Conservation (phyloP, 2,113 vertebrate species). For the Oreocharis arfaki region DNA sequence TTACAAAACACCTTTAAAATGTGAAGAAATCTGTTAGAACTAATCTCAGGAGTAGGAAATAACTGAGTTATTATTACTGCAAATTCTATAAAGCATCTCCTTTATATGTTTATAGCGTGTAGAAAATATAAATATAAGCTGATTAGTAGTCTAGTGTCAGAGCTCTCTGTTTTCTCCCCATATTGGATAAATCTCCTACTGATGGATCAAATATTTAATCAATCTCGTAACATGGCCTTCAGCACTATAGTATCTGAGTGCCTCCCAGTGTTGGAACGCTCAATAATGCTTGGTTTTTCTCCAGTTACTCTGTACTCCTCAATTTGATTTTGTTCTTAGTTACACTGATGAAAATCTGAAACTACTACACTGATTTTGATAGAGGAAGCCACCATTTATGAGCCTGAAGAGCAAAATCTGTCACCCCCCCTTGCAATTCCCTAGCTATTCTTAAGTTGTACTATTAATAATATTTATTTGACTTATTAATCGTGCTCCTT, state of each 20-base stretch:
- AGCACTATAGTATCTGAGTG: slow-evolving; percentile 63
- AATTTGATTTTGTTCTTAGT: slow-evolving; percentile 45
- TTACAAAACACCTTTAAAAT: not conserved
- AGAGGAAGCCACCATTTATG: not conserved
- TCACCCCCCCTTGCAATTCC: not conserved
- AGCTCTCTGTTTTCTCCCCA: not conserved
- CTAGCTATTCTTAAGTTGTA: not conserved
- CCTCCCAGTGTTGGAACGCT: slow-evolving; percentile 61
- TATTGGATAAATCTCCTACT: slow-evolving; percentile 37
- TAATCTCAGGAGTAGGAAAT: not conserved
- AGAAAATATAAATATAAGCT: slow-evolving; percentile 9
- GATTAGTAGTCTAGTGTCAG: not conserved
- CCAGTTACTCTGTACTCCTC: slow-evolving; percentile 11
- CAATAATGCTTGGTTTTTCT: slow-evolving; percentile 40
- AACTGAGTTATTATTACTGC: not conserved
- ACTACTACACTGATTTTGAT: not conserved
- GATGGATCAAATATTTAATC: slow-evolving; percentile 58
- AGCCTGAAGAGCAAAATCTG: not conserved
- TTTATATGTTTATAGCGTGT: not conserved
- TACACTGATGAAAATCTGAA: slow-evolving; percentile 33
- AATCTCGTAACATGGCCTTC: slow-evolving; percentile 30
- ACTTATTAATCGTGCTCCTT: not conserved
- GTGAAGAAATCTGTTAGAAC: not conserved
- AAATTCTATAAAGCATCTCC: not conserved
- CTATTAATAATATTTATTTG: not conserved